Conservation (phyloP, 2,113 vertebrate genomes). For the Notiomystis cincta region DNA sequence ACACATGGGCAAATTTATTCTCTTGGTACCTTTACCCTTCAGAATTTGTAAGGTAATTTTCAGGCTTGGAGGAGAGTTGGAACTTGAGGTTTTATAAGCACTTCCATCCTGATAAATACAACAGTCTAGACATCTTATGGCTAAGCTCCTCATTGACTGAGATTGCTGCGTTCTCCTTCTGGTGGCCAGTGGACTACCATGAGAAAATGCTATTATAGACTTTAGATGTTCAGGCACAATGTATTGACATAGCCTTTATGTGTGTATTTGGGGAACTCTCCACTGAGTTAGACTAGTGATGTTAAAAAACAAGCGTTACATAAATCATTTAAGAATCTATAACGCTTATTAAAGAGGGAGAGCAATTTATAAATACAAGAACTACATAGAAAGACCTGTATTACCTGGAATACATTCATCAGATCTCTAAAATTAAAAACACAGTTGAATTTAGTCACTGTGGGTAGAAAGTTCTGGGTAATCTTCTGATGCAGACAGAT, state of each 20-base stretch:
- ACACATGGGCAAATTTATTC: not conserved
- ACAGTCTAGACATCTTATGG: not conserved
- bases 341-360: not conserved
- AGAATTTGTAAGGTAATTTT: not conserved
- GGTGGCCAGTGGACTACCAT: accelerated
- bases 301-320: not conserved
- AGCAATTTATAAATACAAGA: not conserved
- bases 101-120: not conserved
- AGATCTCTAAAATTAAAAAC: conserved; percentile 80
- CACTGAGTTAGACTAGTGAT: not conserved
- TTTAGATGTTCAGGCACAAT: not conserved
- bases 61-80: not conserved
- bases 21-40: not conserved
- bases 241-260: not conserved
- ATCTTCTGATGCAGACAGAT: conserved; percentile 83
- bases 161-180: not conserved
- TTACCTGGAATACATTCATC: conserved; percentile 74
- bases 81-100: not conserved
- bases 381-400: not conserved
- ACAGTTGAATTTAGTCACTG: conserved; percentile 78
- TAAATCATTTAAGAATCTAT: not conserved
- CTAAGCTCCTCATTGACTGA: not conserved
- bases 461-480: conserved; percentile 80
- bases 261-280: not conserved
- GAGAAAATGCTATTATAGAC: not conserved